Conservation (phyloP, 2,888 invertebrate genomes). For the Tenodera sinensis region DNA sequence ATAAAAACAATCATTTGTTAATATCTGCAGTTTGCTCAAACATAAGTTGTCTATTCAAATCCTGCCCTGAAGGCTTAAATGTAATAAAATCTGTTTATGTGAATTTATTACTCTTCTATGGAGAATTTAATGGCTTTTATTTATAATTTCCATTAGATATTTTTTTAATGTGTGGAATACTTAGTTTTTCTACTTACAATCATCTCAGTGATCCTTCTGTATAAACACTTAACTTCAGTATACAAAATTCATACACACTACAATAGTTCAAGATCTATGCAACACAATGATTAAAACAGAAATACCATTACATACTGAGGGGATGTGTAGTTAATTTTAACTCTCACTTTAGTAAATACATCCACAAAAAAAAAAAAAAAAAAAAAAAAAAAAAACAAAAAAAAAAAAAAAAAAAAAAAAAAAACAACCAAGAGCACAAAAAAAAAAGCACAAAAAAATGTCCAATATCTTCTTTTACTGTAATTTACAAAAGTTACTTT, state of each 20-base stretch:
- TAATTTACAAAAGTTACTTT: background rate
- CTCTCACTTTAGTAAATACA: background rate
- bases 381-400: no score
- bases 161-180: background rate
- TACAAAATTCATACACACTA: background rate
- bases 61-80: background rate
- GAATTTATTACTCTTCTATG: no score
- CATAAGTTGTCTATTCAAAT: background rate
- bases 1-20: no score
- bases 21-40: background rate
- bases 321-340: background rate
- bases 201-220: background rate
- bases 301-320: background rate
- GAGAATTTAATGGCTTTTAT: background rate
- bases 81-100: no score
- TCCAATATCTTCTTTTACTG: background rate
- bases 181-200: background rate
- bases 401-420: no score
- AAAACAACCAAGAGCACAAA: no score
- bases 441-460: no score
- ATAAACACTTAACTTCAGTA: background rate
- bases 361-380: background rate
- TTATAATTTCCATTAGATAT: background rate
- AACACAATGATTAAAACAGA: background rate
- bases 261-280: background rate